Conservation (phyloP, 2,888 invertebrate species). For the Synergus umbraculus region DNA sequence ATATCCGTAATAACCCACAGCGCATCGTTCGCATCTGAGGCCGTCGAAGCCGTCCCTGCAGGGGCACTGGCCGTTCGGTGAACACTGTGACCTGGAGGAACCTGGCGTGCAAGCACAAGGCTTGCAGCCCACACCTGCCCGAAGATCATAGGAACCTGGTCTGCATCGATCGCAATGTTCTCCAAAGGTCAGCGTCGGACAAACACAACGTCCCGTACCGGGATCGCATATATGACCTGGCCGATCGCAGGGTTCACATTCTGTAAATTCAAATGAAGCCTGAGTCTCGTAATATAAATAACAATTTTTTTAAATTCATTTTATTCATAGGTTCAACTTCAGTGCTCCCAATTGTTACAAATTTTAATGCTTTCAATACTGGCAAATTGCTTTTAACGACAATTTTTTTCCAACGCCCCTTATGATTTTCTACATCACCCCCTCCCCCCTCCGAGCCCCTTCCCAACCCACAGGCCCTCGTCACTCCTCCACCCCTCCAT, state of each 20-base stretch:
- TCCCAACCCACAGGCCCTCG: no score
- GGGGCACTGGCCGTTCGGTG: conserved; percentile 85
- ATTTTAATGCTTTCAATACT: no score
- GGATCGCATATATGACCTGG: conserved; percentile 94
- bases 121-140: conserved; percentile 88
- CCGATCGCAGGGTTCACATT: conserved; percentile 87
- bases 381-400: no score
- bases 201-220: conserved; percentile 93
- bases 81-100: conserved; percentile 84
- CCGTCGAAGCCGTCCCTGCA: conserved; percentile 88
- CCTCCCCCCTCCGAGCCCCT: no score
- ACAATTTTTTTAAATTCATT: no score
- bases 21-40: conserved; percentile 89
- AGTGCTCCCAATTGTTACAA: no score
- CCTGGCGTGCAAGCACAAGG: conserved; percentile 88
- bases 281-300: conserved; percentile 3
- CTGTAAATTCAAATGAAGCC: conserved; percentile 76
- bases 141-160: conserved; percentile 89
- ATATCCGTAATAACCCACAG: conserved; percentile 92
- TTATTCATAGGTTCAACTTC: no score
- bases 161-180: conserved; percentile 89
- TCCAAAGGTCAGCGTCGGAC: conserved; percentile 92
- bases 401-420: no score
- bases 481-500: no score
- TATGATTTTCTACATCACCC: no score